phyloP scores from a whole-genome alignment of 2,888 invertebrate species.

The Platycheirus rosarum region DNA sequence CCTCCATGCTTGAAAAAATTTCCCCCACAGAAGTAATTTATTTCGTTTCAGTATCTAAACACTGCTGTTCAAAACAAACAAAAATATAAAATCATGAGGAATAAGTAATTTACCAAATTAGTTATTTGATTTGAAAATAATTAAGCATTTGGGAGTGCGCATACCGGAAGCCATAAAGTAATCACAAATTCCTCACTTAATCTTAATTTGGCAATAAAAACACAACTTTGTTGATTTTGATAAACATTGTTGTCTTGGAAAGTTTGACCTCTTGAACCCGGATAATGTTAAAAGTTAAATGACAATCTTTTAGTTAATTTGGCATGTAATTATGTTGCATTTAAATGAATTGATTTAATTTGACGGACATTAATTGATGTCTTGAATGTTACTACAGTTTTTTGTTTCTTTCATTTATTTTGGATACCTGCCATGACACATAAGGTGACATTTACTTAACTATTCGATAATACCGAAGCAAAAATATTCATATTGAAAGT shows the following conservation, averaged over 20 bases:
- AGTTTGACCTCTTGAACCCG: conserved; percentile 4
- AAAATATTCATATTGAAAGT: not conserved
- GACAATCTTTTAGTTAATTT: conserved; percentile 21
- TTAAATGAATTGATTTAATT: not conserved
- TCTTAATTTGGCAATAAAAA: no score
- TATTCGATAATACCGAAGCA: conserved; percentile 4
- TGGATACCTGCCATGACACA: conserved; percentile 16
- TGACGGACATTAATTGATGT: conserved; percentile 12
- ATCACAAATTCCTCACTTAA: no score
- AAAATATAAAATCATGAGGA: not conserved
- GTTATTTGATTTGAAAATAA: conserved; percentile 7
- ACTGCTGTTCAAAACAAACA: not conserved
- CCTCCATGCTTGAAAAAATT: conserved; percentile 4
- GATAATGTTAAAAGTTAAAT: conserved; percentile 3
- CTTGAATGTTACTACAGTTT: not conserved
- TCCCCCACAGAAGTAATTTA: not conserved
- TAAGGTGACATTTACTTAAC: not conserved
- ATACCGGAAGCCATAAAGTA: not conserved
- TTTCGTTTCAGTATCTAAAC: conserved; percentile 1
- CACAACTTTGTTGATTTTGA: no score
- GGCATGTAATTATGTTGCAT: conserved; percentile 19
- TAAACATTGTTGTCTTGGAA: no score
- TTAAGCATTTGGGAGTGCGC: not conserved
- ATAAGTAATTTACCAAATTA: conserved; percentile 14
- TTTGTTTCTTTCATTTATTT: not conserved